Evolutionary conservation across 2,797 vertebrate species (phyloP), one percentile per base, ranked within the genome.

Genomic region (Brotula barbata): DNA sequence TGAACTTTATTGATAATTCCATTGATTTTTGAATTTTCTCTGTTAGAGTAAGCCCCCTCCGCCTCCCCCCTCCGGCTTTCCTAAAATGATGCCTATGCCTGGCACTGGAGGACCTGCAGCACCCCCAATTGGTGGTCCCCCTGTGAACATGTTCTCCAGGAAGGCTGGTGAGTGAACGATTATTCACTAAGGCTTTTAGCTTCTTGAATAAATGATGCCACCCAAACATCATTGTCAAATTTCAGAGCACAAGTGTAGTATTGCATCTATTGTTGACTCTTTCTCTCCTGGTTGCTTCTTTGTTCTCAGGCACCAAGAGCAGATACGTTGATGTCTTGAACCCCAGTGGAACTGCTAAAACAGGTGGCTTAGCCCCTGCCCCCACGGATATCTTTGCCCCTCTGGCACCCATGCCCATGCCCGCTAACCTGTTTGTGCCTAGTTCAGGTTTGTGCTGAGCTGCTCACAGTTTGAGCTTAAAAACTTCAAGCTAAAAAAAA

Each of bases 301-400:
- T 68, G 31, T 53, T 43, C 40, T 68, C 85, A 42, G 94, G 95
- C 46, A 91, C 90, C 2, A 93, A 89, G 87, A 92, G 90, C 15
- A 93, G 94, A 64, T 99, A 99, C 0, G 97, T 99, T 67, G 96
- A 99, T 4, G 86, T 99, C 41, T 62, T 99, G 59, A 99, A 99
- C 80, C 95, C 95, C 0, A 87, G 89, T 2, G 89, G 92, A 61
- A 19, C 86, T 3, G 25, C 88, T 59, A 92, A 89, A 67, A 76
- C 92, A 0, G 77, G 82, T 0, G 90, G 89, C 19, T 74, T 88
- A 5, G 86, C 89, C 11, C 94, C 91, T 0, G 90, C 93, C 6
- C 86, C 91, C 9, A 80, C 81, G 1, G 95, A 98, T 58, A 85
- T 98, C 0, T 98, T 99, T 58, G 95, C 96, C 28, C 96, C 96